Conservation (phyloP, 2,797 vertebrate species). For the Ceryle rudis region DNA sequence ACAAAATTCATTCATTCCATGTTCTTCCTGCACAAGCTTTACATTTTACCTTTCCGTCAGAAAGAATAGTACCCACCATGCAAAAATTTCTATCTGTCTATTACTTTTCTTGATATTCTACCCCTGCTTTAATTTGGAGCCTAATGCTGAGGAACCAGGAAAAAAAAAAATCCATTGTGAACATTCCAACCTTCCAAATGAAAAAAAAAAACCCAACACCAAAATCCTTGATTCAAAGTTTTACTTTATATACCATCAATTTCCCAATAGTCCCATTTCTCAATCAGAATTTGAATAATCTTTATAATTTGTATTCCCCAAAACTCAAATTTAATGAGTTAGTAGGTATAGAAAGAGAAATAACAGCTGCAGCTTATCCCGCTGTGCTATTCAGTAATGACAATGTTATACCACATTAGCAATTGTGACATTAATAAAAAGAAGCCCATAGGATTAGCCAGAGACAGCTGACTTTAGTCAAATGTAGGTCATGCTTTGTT, state of each 20-base stretch:
- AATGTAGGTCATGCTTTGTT: slow-evolving; percentile 87
- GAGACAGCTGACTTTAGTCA: slow-evolving; percentile 84
- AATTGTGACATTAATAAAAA: slow-evolving; percentile 86
- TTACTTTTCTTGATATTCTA: background rate
- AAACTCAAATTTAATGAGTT: slow-evolving; percentile 83
- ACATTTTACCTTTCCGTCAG: background rate
- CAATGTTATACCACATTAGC: slow-evolving; percentile 84
- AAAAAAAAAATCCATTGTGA: background rate
- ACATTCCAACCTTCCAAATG: background rate
- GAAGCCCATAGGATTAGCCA: slow-evolving; percentile 82
- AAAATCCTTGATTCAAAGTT: slow-evolving; percentile 70
- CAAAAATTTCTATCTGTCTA: slow-evolving; percentile 25
- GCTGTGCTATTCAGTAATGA: slow-evolving; percentile 80
- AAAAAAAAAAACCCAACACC: background rate
- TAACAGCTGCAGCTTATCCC: slow-evolving; percentile 81
- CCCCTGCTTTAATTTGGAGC: slow-evolving; percentile 31
- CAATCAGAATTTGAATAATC: slow-evolving; percentile 83
- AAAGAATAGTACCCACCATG: background rate
- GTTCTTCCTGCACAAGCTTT: background rate
- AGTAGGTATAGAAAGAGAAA: slow-evolving; percentile 78
- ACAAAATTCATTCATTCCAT: background rate
- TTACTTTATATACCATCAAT: slow-evolving; percentile 67
- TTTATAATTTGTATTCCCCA: slow-evolving; percentile 79
- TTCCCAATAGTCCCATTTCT: slow-evolving; percentile 78
- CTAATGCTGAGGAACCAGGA: background rate